A percentile compares a stretch with the other conserved stretches of the same genome.
These are phyloP conservation scores for Nomada ruficornis DNA, from an alignment of 2,888 invertebrate species.

Conservation along the genomic window DNA sequence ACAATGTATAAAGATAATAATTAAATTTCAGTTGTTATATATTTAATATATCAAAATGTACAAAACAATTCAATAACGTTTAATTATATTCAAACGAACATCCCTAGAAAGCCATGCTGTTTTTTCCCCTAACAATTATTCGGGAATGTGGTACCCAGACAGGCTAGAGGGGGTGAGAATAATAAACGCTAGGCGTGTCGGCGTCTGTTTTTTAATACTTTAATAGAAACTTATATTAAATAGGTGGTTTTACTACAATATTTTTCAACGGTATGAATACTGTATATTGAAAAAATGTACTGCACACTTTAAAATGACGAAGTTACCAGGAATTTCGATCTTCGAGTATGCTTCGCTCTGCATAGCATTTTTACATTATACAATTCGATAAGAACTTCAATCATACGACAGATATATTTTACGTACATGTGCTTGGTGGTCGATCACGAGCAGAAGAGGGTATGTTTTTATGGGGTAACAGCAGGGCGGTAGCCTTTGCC, in stretches of 20 bases:
- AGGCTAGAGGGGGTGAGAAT: constrained; percentile 72
- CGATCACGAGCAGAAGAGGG: constrained; percentile 66
- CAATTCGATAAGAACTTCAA: constrained; percentile 28
- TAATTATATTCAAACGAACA: constrained; percentile 2
- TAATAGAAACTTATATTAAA: constrained; percentile 43
- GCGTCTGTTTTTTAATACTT: constrained; percentile 74
- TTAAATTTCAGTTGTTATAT: not conserved
- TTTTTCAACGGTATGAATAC: constrained; percentile 16
- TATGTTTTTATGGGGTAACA: constrained; percentile 84
- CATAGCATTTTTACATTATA: constrained; percentile 28
- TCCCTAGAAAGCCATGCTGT: constrained; percentile 44
- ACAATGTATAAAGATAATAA: not conserved
- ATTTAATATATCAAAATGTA: not conserved
- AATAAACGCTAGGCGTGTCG: constrained; percentile 81
- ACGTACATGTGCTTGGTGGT: constrained; percentile 63
- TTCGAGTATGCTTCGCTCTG: constrained; percentile 37
- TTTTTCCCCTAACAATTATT: constrained; percentile 69
- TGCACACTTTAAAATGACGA: constrained; percentile 32
- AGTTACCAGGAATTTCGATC: constrained; percentile 23
- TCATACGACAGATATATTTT: constrained; percentile 20
- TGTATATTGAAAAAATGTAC: constrained; percentile 4
- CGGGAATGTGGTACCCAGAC: constrained; percentile 68
- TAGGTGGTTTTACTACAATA: constrained; percentile 14
- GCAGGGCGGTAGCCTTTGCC: constrained; percentile 83
- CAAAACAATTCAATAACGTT: not conserved